A percentile compares a stretch with the other conserved stretches of the same genome.
Evolutionary conservation across 2,888 invertebrate species (phyloP).

Genomic region (Abrostola triplasia): DNA sequence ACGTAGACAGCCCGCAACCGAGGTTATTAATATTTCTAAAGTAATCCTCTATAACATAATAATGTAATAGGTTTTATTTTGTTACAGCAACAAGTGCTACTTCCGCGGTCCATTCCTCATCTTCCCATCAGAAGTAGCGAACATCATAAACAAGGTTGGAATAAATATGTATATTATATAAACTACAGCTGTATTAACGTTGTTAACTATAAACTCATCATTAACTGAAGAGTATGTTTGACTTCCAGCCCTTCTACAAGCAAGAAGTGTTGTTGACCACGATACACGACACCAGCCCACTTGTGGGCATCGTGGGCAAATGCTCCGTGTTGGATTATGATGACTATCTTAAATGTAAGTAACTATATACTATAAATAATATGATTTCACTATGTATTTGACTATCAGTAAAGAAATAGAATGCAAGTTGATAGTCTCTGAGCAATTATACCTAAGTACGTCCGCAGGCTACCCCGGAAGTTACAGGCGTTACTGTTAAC

Average conservation of each 20-base stretch:
- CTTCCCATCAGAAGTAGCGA: conserved; percentile 95
- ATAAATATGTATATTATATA: conserved; percentile 13
- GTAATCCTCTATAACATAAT: too few relatives aligned
- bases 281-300: conserved; percentile 96
- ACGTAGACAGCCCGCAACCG: too few relatives aligned
- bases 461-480: too few relatives aligned
- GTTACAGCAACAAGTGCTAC: conserved; percentile 94
- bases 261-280: conserved; percentile 97
- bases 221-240: conserved; percentile 59
- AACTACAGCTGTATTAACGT: neutral
- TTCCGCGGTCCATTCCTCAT: conserved; percentile 98
- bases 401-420: neutral
- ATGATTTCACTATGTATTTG: conserved; percentile 2
- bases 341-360: conserved; percentile 95
- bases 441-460: too few relatives aligned
- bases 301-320: conserved; percentile 96
- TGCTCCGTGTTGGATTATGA: conserved; percentile 96
- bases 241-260: conserved; percentile 93
- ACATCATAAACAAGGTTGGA: conserved; percentile 90
- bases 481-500: too few relatives aligned
- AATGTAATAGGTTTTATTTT: conserved; percentile 31
- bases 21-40: too few relatives aligned
- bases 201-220: conserved; percentile 32
- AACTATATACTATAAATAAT: too few relatives aligned
- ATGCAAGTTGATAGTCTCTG: too few relatives aligned